Evolutionary conservation across 2,113 vertebrate genomes (phyloP), one percentile per base, ranked within the genome.

Genomic region (Gadus macrocephalus): DNA sequence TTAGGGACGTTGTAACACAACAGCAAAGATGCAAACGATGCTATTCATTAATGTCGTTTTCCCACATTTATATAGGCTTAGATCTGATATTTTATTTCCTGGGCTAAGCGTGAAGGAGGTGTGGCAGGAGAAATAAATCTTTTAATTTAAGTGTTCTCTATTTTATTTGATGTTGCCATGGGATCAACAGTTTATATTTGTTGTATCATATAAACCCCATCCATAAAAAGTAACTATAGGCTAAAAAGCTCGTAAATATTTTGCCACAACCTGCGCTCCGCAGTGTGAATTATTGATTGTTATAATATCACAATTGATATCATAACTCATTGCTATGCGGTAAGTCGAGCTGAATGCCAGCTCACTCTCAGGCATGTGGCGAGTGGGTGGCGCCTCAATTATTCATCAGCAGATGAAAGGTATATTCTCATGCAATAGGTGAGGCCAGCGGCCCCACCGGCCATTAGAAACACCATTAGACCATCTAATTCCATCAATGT

Each of bases 351-450:
- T 89, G 85, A 90, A 87, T 74, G 72, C 90, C 86, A 72, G 84
- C 77, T 76, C 78, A 89, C 86, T 78, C 89, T 15, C 75, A 73
- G 91, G 85, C 92, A 86, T 91, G 92, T 91, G 93, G 92, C 71
- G 81, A 92, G 89, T 89, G 92, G 70, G 79, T 90, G 90, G 80
- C 82, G 68, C 70, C 73, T 94, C 66, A 95, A 95, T 95, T 91
- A 95, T 96, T 93, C 84, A 93, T 77, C 55, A 62, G 75, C 84
- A 85, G 74, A 88, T 93, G 87, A 86, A 91, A 91, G 91, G 83
- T 87, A 80, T 76, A 85, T 91, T 90, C 84, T 82, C 83, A 49
- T 77, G 84, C 79, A 77, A 79, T 69, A 70, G 78, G 35, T 67
- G 55, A 62, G 49, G 12, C 20, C 27, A 7, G 31, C 2, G 42